Conservation (phyloP, 2,113 vertebrate species). For the Mormoops blainvillei region DNA sequence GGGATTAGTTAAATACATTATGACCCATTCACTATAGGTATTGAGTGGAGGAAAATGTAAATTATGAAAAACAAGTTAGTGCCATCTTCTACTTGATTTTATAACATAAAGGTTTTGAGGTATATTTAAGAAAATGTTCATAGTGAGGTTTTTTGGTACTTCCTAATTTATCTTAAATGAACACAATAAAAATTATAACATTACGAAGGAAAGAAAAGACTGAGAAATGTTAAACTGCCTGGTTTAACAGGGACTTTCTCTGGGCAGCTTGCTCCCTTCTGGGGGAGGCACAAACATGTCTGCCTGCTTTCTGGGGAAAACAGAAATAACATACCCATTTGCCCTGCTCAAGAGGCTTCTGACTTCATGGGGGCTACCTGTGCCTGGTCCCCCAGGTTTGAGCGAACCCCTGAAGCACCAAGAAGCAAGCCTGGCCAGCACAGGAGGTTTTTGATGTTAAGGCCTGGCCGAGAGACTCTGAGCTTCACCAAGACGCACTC, state of each 20-base stretch:
- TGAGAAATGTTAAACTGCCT: neutral
- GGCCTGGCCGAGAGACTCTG: neutral
- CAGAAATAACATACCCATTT: neutral
- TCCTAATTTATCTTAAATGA: constrained; percentile 17
- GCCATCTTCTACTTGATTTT: neutral
- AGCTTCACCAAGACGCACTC: neutral
- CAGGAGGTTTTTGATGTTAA: neutral
- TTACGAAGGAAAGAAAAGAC: neutral
- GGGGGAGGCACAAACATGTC: neutral
- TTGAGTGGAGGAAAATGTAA: neutral
- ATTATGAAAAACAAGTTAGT: neutral
- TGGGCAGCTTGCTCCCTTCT: neutral
- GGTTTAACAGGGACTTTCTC: neutral
- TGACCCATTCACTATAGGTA: neutral
- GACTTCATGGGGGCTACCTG: neutral
- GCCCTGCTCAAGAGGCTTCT: neutral
- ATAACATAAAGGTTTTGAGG: neutral
- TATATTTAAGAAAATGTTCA: neutral
- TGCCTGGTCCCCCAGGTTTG: neutral
- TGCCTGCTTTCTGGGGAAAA: neutral
- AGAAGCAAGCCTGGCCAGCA: neutral
- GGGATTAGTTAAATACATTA: neutral
- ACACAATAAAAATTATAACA: neutral
- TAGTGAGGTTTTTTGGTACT: neutral
- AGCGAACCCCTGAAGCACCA: neutral